These are phyloP conservation scores for Enteromius mattozi DNA, from an alignment of 2,797 vertebrate genomes.

Conservation along the genomic window DNA sequence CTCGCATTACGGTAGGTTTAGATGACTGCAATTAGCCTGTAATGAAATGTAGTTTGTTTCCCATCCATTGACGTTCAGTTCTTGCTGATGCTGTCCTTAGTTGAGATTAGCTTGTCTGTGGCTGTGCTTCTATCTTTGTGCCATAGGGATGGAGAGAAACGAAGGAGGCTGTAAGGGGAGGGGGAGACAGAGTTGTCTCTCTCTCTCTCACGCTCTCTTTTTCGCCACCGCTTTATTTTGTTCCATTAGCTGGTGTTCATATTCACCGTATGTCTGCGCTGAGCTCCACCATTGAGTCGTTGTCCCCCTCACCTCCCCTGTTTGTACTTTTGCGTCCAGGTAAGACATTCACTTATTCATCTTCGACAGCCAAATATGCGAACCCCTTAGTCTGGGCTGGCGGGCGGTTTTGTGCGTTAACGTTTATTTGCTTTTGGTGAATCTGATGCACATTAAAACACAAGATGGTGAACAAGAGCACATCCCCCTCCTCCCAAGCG, in stretches of 20 bases:
- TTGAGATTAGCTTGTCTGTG: slow-evolving; percentile 80
- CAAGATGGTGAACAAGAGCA: slow-evolving; percentile 14
- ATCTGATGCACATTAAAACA: not conserved
- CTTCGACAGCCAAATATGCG: slow-evolving; percentile 24
- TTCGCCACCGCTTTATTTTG: slow-evolving; percentile 33
- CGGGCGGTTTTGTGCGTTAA: not conserved
- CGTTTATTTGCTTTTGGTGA: slow-evolving; percentile 18
- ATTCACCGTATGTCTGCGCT: slow-evolving; percentile 12
- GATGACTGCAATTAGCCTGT: slow-evolving; percentile 73
- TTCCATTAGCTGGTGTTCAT: slow-evolving; percentile 39
- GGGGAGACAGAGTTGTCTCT: slow-evolving; percentile 38
- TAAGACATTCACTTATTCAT: slow-evolving; percentile 49
- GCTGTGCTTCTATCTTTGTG: slow-evolving; percentile 80
- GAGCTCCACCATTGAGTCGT: slow-evolving; percentile 29
- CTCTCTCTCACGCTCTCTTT: slow-evolving; percentile 54
- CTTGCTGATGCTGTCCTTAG: slow-evolving; percentile 66
- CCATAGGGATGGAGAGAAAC: slow-evolving; percentile 61
- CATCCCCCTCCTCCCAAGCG: not conserved
- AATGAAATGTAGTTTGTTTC: slow-evolving; percentile 49
- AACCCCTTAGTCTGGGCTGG: not conserved
- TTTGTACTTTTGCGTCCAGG: slow-evolving; percentile 38
- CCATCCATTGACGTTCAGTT: slow-evolving; percentile 68
- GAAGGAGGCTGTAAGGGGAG: slow-evolving; percentile 48
- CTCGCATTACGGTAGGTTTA: slow-evolving; percentile 58
- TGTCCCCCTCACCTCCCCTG: slow-evolving; percentile 11